phyloP scores from a whole-genome alignment of 1,140 invertebrate genomes.

The Cydia strobilella region DNA sequence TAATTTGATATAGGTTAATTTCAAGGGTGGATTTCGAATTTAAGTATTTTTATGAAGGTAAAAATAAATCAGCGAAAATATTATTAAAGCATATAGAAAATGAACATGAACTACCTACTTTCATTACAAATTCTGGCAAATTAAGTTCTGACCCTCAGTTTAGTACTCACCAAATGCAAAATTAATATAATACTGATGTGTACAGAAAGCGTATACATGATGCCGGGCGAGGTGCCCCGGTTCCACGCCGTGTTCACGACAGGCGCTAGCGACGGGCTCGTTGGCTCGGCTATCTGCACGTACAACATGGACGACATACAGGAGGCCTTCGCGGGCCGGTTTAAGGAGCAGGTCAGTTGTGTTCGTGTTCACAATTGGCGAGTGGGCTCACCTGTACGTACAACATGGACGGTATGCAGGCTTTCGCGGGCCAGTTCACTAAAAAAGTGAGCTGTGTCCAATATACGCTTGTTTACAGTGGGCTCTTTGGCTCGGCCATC shows the following conservation, averaged over 20 bases:
- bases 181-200: slow-evolving; percentile 33
- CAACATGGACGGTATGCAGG: too few relatives aligned
- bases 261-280: slow-evolving; percentile 90
- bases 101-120: too few relatives aligned
- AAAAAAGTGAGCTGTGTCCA: too few relatives aligned
- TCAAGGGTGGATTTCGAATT: too few relatives aligned
- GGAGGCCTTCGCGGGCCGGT: slow-evolving; percentile 91
- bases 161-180: not conserved
- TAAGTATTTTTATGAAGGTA: too few relatives aligned
- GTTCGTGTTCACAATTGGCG: not conserved
- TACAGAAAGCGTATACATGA: slow-evolving; percentile 91
- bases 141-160: too few relatives aligned
- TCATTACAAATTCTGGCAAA: too few relatives aligned
- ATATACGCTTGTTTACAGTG: slow-evolving; percentile 51
- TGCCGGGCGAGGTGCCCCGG: slow-evolving; percentile 88
- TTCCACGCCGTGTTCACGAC: slow-evolving; percentile 96
- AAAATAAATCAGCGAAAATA: too few relatives aligned
- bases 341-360: slow-evolving; percentile 87
- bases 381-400: too few relatives aligned
- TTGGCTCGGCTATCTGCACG: slow-evolving; percentile 94
- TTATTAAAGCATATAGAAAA: too few relatives aligned
- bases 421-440: too few relatives aligned
- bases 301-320: slow-evolving; percentile 92
- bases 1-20: too few relatives aligned
- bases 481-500: slow-evolving; percentile 47